Evolutionary conservation across 1,140 invertebrate genomes (phyloP), one percentile per base, ranked within the genome.

Genomic region (Drosophila obscura): DNA sequence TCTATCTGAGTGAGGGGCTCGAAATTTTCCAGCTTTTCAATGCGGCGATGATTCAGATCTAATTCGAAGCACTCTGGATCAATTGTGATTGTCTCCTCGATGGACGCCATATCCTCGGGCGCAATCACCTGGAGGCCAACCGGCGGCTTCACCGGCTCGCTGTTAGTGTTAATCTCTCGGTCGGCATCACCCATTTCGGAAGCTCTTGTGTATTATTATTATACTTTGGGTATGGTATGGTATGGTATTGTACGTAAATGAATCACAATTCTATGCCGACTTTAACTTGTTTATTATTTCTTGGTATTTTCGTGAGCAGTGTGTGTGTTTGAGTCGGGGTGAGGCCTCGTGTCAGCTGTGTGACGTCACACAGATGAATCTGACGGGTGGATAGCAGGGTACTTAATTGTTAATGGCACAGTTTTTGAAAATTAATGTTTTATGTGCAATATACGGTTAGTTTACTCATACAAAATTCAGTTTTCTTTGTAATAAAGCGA

Each of bases 21-120:
- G 15, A 98, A 93, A 90, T 97, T 96, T 78, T 97, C 95, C 73
- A 98, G 93, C 91, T 96, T 96, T 9, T 94, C 94, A 68, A 98
- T 95, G 77, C 96, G 94, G 16, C 95, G 95, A 92, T 99, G 97
- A 93, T 98, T 98, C 48, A 99, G 94, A 92, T 99, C 97, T 9
- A 92, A 56, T 53, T 91, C 91, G 8, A 69, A 83, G 69, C 89
- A 91, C 0, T 92, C 84, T 3, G 91, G 91, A 79, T 92, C 91
- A 43, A 90, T 92, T 24, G 72, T 78, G 2, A 92, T 85, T 24
- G 90, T 64, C 28, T 92, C 91, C 39, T 91, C 91, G 39, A 91
- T 91, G 11, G 77, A 75, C 1, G 69, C 67, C 15, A 84, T 50
- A 22, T 65, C 57, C 43, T 90, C 85, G 16, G 84, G 64, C 1